Evolutionary conservation across 2,113 vertebrate species (phyloP), one percentile per base, ranked within the genome.

Genomic region (Manacus vitellinus): DNA sequence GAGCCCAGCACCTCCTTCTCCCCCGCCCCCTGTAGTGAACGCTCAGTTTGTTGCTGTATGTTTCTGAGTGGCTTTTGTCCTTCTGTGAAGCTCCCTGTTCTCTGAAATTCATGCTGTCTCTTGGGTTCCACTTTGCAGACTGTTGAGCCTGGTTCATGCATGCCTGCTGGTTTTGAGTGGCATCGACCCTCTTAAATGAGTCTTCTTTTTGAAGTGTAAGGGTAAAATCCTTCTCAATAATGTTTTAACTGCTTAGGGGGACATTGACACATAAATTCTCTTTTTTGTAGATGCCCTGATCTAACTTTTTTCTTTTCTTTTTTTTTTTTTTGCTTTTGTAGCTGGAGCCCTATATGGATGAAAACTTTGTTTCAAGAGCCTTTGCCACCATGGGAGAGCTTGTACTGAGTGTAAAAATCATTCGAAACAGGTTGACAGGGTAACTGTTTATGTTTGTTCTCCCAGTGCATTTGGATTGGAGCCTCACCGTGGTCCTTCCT

Each of bases 341-440:
- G 99, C 97, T 99, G 97, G 99, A 99, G 65, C 85, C 99, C 8
- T 99, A 99, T 96, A 99, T 99, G 99, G 99, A 99, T 39, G 99
- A 99, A 97, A 99, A 98, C 97, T 99, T 99, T 89, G 98, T 99
- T 96, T 98, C 98, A 70, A 98, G 98, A 97, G 98, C 99, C 47
- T 99, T 99, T 71, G 97, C 99, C 90, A 98, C 99, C 47, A 99
- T 99, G 99, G 99, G 99, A 28, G 99, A 99, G 96, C 98, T 98
- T 23, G 99, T 98, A 79, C 94, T 98, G 63, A 99, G 98, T 65
- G 99, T 99, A 87, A 98, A 99, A 95, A 99, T 99, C 94, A 99
- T 99, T 94, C 98, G 99, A 79, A 99, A 99, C 97, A 99, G 99
- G 96, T 98, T 99, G 95, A 99, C 99, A 7, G 99, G 99, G 99